These are phyloP conservation scores for Apodemus speciosus DNA, from an alignment of 2,113 vertebrate genomes.

Conservation along the genomic window DNA sequence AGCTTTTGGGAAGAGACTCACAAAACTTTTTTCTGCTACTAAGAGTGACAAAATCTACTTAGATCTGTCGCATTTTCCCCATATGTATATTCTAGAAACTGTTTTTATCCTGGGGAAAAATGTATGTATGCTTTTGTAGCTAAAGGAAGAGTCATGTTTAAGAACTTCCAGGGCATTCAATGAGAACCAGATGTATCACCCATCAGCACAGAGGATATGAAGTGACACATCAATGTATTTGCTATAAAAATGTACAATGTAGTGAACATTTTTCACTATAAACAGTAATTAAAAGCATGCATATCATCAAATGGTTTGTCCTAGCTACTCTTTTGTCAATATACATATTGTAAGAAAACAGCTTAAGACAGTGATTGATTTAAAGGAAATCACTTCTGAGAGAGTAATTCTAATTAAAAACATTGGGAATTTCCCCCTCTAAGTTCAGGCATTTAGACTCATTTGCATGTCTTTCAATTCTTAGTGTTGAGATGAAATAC, in stretches of 20 bases:
- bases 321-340: constrained; percentile 58
- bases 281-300: not conserved
- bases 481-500: constrained; percentile 27
- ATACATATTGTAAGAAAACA: constrained; percentile 61
- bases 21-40: constrained; percentile 55
- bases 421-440: not conserved
- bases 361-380: constrained; percentile 63
- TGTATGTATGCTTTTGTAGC: not conserved
- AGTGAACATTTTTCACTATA: not conserved
- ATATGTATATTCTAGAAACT: constrained; percentile 47
- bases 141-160: constrained; percentile 19
- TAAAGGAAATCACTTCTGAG: constrained; percentile 63
- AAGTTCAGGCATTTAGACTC: constrained; percentile 39
- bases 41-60: constrained; percentile 61
- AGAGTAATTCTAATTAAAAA: constrained; percentile 70
- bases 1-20: constrained; percentile 59
- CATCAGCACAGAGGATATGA: not conserved
- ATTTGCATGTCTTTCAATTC: constrained; percentile 66
- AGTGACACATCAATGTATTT: not conserved
- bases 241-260: not conserved
- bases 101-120: constrained; percentile 37
- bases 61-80: constrained; percentile 19
- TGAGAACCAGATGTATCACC: not conserved
- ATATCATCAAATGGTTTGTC: not conserved
- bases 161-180: not conserved